Evolutionary conservation across 1,140 invertebrate genomes (phyloP).

Genomic region (Zaprionus gabonicus): DNA sequence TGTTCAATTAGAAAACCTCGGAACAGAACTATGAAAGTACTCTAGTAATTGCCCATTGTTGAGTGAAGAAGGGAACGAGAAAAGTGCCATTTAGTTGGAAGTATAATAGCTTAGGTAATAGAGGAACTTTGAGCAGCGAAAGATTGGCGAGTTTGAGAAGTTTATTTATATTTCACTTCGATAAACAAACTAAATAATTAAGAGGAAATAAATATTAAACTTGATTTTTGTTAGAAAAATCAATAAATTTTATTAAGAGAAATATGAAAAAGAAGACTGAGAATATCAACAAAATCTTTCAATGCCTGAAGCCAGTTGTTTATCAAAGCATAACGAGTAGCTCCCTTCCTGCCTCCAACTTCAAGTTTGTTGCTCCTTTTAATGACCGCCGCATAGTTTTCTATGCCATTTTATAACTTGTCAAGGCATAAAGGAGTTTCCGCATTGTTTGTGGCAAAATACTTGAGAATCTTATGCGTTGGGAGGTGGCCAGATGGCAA

Average conservation of each 20-base stretch:
- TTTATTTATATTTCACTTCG: too few species aligned
- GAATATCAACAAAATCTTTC: not conserved
- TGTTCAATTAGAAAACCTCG: not conserved
- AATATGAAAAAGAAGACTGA: not conserved
- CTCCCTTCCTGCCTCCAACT: not conserved
- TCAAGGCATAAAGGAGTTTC: slow-evolving; percentile 22
- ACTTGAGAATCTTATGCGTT: not conserved
- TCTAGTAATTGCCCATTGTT: slow-evolving; percentile 2
- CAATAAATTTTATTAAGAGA: not conserved
- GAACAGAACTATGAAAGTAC: not conserved
- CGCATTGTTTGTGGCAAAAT: slow-evolving; percentile 19
- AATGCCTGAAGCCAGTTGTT: not conserved
- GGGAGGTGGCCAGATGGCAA: slow-evolving; percentile 10
- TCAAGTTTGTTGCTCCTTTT: not conserved
- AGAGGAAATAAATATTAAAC: too few species aligned
- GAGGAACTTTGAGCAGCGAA: not conserved
- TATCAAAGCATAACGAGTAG: not conserved
- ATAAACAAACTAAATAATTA: too few species aligned
- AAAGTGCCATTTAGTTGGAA: not conserved
- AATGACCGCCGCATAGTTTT: slow-evolving; percentile 14
- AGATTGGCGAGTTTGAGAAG: not conserved
- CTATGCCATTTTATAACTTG: slow-evolving; percentile 8
- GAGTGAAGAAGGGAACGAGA: not conserved
- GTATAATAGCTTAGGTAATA: not conserved
- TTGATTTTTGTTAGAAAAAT: too few species aligned